Conservation (phyloP, 2,113 vertebrate genomes). For the Melanostigma gelatinosum region DNA sequence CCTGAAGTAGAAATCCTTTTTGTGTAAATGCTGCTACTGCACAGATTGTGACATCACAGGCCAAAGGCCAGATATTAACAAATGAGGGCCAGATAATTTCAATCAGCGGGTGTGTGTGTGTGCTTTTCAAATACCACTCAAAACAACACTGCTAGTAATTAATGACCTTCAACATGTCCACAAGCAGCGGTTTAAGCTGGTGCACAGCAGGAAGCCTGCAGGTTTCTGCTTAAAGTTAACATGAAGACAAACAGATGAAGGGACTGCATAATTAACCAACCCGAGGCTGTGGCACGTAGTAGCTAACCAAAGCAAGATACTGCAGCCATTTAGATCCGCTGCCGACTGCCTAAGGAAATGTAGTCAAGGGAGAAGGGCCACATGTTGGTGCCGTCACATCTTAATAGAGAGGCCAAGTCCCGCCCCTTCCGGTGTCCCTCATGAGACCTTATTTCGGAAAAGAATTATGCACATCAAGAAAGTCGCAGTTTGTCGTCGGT, state of each 20-base stretch:
- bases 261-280: conserved; percentile 60
- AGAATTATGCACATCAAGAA: not conserved
- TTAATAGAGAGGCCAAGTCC: conserved; percentile 1
- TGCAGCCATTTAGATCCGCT: conserved; percentile 38
- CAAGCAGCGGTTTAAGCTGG: conserved; percentile 45
- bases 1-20: not conserved
- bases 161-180: conserved; percentile 65
- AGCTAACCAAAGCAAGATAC: conserved; percentile 49
- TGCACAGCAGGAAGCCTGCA: conserved; percentile 49
- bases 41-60: not conserved
- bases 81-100: not conserved
- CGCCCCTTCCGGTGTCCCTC: not conserved
- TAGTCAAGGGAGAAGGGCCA: not conserved
- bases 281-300: conserved; percentile 50
- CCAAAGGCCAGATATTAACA: not conserved
- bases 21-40: not conserved
- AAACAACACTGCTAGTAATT: conserved; percentile 47
- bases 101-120: not conserved
- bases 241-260: conserved; percentile 59
- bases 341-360: not conserved
- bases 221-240: conserved; percentile 68
- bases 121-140: conserved; percentile 27
- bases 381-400: not conserved
- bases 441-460: not conserved
- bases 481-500: not conserved